phyloP scores from a whole-genome alignment of 2,888 invertebrate species.

The Bruchidius siliquastri region DNA sequence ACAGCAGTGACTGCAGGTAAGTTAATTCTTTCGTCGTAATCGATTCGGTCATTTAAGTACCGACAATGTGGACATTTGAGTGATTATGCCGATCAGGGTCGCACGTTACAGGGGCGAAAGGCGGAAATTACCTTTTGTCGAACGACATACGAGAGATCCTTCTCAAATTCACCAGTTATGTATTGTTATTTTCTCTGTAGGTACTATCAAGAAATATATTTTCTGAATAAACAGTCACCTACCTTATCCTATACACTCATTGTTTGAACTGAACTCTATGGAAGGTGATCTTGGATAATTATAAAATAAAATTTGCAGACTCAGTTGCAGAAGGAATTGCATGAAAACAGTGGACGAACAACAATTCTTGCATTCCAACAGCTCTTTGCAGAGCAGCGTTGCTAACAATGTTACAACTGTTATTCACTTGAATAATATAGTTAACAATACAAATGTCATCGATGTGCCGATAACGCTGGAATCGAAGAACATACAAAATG shows the following conservation, averaged over 20 bases:
- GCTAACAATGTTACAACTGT: conserved; percentile 45
- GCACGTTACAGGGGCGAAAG: not conserved
- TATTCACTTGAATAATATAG: conserved; percentile 44
- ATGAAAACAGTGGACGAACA: conserved; percentile 21
- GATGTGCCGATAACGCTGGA: conserved; percentile 44
- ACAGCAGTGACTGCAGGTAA: conserved; percentile 30
- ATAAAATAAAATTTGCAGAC: conserved; percentile 16
- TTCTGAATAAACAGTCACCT: no score
- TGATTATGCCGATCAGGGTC: not conserved
- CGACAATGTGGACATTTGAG: not conserved
- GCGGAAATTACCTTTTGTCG: no score
- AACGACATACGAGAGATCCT: no score
- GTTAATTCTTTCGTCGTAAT: not conserved
- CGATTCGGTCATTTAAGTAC: not conserved
- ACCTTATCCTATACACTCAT: no score
- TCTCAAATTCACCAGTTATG: no score
- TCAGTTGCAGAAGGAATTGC: conserved; percentile 35
- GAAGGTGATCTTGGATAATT: no score
- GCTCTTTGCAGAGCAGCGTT: conserved; percentile 15
- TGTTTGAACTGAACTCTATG: no score
- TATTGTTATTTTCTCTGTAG: no score
- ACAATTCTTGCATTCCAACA: not conserved
- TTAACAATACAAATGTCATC: conserved; percentile 45
- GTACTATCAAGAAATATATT: no score
- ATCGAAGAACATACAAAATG: conserved; percentile 44